Percentiles rank a stretch among this genome's conserved stretches.
These are phyloP conservation scores for Conus canariensis DNA, from an alignment of 2,888 invertebrate species.

Conservation along the genomic window DNA sequence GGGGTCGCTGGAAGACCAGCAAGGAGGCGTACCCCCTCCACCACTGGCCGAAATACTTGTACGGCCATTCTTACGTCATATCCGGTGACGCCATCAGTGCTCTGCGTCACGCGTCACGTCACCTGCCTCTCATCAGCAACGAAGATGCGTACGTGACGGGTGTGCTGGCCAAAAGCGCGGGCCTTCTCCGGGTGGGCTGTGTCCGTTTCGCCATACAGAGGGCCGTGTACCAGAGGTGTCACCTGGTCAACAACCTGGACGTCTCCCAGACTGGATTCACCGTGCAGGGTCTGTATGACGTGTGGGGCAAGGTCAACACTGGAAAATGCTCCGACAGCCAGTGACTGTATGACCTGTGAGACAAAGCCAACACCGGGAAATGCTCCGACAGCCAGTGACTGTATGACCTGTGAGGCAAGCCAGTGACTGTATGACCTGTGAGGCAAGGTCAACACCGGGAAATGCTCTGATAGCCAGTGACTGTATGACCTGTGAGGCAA, in stretches of 20 bases:
- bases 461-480: neutral
- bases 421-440: neutral
- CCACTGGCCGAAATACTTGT: constrained; percentile 9
- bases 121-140: neutral
- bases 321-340: neutral
- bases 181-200: neutral
- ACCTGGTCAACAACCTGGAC: neutral
- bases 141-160: constrained; percentile 37
- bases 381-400: too few species aligned
- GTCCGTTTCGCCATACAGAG: neutral
- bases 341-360: too few species aligned
- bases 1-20: constrained; percentile 2
- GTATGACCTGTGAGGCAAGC: too few species aligned
- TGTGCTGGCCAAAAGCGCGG: constrained; percentile 1
- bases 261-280: neutral
- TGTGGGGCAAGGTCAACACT: neutral
- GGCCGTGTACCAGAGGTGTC: neutral
- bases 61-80: constrained; percentile 37
- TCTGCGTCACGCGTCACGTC: neutral
- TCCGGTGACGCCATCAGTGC: constrained; percentile 15
- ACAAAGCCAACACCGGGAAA: too few species aligned
- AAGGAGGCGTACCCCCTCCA: neutral
- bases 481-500: neutral
- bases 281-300: neutral
- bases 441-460: neutral